These are phyloP conservation scores for Drosophila baimaii DNA, from an alignment of 1,140 invertebrate species.

Conservation along the genomic window DNA sequence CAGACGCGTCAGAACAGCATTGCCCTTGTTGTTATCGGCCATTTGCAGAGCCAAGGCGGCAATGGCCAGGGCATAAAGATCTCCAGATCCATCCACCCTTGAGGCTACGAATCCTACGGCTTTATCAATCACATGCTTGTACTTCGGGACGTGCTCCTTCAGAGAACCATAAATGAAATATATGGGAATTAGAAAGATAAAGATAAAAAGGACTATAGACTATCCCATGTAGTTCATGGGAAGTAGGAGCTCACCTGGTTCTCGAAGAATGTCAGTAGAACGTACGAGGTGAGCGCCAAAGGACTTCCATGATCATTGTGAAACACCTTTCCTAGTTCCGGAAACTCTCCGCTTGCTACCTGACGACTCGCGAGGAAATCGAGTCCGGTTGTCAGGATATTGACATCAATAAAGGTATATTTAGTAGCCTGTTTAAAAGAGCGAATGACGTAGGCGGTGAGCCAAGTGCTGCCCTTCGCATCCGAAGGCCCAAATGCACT, in stretches of 20 bases:
- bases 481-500: slow-evolving; percentile 94
- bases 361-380: slow-evolving; percentile 90
- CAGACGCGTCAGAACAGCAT: slow-evolving; percentile 46
- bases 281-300: slow-evolving; percentile 93
- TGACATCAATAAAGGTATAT: slow-evolving; percentile 92
- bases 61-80: slow-evolving; percentile 91
- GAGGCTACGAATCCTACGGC: slow-evolving; percentile 91
- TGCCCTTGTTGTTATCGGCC: slow-evolving; percentile 86
- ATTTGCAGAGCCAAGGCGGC: slow-evolving; percentile 90
- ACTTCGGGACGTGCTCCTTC: slow-evolving; percentile 83
- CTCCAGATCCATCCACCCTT: slow-evolving; percentile 88
- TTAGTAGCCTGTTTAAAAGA: slow-evolving; percentile 92
- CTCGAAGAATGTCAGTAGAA: slow-evolving; percentile 92
- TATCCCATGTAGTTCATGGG: too few species aligned
- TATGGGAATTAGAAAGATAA: neutral
- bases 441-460: slow-evolving; percentile 95
- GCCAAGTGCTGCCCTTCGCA: slow-evolving; percentile 92
- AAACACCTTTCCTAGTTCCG: slow-evolving; percentile 88
- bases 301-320: slow-evolving; percentile 83
- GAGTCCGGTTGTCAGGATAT: slow-evolving; percentile 89
- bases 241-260: slow-evolving; percentile 84
- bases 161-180: neutral
- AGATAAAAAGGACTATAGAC: too few species aligned
- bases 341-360: slow-evolving; percentile 91
- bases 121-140: slow-evolving; percentile 88